phyloP scores from a whole-genome alignment of 2,888 invertebrate species.

The Loripinus fragilis region DNA sequence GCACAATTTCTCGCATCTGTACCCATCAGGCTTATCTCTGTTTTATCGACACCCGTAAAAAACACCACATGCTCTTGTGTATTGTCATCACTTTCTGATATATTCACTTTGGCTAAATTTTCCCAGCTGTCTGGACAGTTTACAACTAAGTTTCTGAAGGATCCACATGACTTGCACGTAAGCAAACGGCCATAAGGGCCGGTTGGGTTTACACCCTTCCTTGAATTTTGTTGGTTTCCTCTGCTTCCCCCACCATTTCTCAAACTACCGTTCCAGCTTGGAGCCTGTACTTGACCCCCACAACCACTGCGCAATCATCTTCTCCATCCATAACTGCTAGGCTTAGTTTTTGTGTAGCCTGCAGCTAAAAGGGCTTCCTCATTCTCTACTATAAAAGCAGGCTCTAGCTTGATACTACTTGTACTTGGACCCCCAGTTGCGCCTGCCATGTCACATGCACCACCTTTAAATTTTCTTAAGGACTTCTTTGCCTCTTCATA shows the following conservation, averaged over 20 bases:
- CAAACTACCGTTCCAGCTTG: background rate
- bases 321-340: background rate
- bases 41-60: slow-evolving; percentile 44
- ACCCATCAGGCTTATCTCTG: background rate
- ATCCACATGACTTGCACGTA: slow-evolving; percentile 47
- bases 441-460: background rate
- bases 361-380: too few relatives aligned
- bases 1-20: slow-evolving; percentile 36
- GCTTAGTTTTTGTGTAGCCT: too few relatives aligned
- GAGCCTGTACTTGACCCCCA: background rate
- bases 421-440: too few relatives aligned
- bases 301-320: background rate
- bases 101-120: slow-evolving; percentile 40
- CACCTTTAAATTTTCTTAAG: background rate
- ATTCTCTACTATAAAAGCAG: too few relatives aligned
- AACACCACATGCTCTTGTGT: slow-evolving; percentile 44
- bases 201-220: slow-evolving; percentile 26
- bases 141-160: slow-evolving; percentile 42
- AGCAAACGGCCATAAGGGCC: slow-evolving; percentile 33
- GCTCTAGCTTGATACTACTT: too few relatives aligned
- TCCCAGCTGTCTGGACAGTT: slow-evolving; percentile 39
- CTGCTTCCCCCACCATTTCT: background rate
- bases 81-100: background rate
- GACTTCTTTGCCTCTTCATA: background rate
- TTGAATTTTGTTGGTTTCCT: background rate